A percentile compares a stretch with the other conserved stretches of the same genome.
phyloP scores from a whole-genome alignment of 2,888 invertebrate genomes.

The Apocheima hispidaria region DNA sequence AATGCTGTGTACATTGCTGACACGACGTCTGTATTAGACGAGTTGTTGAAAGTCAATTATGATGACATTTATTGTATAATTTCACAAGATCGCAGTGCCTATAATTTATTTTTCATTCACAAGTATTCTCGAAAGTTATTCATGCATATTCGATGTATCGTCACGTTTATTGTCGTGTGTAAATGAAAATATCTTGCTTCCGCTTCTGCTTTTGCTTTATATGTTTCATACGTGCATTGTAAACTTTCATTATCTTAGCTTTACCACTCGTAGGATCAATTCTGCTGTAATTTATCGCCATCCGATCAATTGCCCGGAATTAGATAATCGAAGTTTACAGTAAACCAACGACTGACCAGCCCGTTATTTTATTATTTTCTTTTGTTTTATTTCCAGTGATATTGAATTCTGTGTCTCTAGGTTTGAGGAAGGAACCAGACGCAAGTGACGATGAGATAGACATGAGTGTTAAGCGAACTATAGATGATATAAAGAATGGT shows the following conservation, averaged over 20 bases:
- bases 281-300: not conserved
- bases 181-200: constrained; percentile 39
- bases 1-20: constrained; percentile 23
- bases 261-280: not conserved
- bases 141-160: not conserved
- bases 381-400: constrained; percentile 74
- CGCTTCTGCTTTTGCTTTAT: constrained; percentile 20
- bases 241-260: constrained; percentile 31
- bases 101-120: not conserved
- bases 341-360: constrained; percentile 16
- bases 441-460: constrained; percentile 83
- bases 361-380: constrained; percentile 32
- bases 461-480: constrained; percentile 81
- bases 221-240: constrained; percentile 25
- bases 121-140: not conserved
- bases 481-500: constrained; percentile 83
- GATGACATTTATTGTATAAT: not conserved
- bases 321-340: constrained; percentile 45
- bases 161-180: not conserved
- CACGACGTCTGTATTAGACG: not conserved
- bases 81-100: not conserved
- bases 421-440: constrained; percentile 83
- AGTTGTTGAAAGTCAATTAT: not conserved
- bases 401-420: constrained; percentile 85
- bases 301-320: constrained; percentile 20